A percentile compares a stretch with the other conserved stretches of the same genome.
Evolutionary conservation across 2,888 invertebrate species (phyloP).

Genomic region (Cheilosia vernalis): DNA sequence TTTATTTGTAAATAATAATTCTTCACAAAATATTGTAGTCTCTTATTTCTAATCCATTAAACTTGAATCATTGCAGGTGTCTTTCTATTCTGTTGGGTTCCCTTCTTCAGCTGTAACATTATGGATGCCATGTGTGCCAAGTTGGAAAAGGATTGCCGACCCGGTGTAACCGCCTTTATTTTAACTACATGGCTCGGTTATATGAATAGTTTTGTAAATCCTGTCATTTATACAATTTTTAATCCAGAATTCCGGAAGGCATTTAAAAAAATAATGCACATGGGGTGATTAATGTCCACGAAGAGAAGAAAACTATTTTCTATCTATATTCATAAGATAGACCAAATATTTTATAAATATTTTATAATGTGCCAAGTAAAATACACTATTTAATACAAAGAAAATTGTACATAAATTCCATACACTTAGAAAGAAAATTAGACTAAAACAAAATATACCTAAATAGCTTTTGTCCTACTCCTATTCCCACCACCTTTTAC

Average conservation of each 20-base stretch:
- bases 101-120: slow-evolving; percentile 99
- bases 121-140: slow-evolving; percentile 98
- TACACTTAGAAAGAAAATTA: slow-evolving; percentile 9
- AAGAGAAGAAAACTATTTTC: slow-evolving; percentile 14
- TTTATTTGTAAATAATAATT: background rate
- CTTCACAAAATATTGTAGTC: background rate
- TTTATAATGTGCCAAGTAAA: slow-evolving; percentile 56
- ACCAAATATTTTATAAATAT: slow-evolving; percentile 71
- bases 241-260: slow-evolving; percentile 99
- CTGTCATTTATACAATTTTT: slow-evolving; percentile 97
- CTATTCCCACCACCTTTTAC: too few species aligned
- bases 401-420: slow-evolving; percentile 25
- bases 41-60: background rate
- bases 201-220: slow-evolving; percentile 97
- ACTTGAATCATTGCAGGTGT: slow-evolving; percentile 89
- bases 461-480: slow-evolving; percentile 15
- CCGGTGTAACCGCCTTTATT: slow-evolving; percentile 95
- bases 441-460: slow-evolving; percentile 7
- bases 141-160: slow-evolving; percentile 90
- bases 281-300: slow-evolving; percentile 84
- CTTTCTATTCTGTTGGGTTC: slow-evolving; percentile 99
- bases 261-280: slow-evolving; percentile 95
- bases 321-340: slow-evolving; percentile 17
- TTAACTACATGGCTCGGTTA: slow-evolving; percentile 99
- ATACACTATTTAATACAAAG: background rate